Base-by-base conservation (phyloP, 2,797 vertebrate genomes). In the Xiphorhynchus erythropygius region DNA sequence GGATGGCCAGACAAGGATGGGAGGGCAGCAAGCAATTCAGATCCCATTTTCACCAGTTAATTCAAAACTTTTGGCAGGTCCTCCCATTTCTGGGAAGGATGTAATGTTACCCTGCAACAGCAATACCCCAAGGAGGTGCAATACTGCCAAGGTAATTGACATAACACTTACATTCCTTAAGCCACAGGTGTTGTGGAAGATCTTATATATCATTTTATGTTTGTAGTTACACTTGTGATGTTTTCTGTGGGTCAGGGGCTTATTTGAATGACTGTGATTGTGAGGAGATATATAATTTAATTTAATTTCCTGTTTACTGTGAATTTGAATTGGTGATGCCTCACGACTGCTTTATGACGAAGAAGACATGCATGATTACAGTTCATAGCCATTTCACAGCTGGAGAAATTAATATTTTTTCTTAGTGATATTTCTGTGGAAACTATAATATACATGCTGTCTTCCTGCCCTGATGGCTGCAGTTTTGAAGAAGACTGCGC, bases 261-360 rank as follows among this genome's bases (percentile, higher is more conserved):
- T 47, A 37, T 67, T 55, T 41, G 65, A 89, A 91, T 62, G n/a
- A 59, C 49, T 80, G 27, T 49, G 57, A 86, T 78, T 87, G 52
- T 89, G 30, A 75, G 57, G 39, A 90, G 47, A 52, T 41, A 56
- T 0, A 30, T 47, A 47, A 89, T 89, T 94, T 42, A 56, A 71
- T 88, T 73, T 70, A 94, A 89, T 78, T 71, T 42, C 28, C 27
- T 89, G 35, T 94, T 94, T 91, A 65, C 42, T 22, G 11, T 57
- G 76, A 69, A 64, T 89, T 92, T 90, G 87, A 53, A 91, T 83
- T 71, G 91, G 78, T 81, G 82, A 46, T 23, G 25, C 63, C 85
- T 84, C 53, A 47, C n/a, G 35, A 93, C 57, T 80, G 55, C 65
- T 75, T 62, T 50, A 44, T 88, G 80, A 91, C 0, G 1, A 82